Evolutionary conservation across 2,113 vertebrate genomes (phyloP), one percentile per base, ranked within the genome.

Genomic region (Oxyura jamaicensis): DNA sequence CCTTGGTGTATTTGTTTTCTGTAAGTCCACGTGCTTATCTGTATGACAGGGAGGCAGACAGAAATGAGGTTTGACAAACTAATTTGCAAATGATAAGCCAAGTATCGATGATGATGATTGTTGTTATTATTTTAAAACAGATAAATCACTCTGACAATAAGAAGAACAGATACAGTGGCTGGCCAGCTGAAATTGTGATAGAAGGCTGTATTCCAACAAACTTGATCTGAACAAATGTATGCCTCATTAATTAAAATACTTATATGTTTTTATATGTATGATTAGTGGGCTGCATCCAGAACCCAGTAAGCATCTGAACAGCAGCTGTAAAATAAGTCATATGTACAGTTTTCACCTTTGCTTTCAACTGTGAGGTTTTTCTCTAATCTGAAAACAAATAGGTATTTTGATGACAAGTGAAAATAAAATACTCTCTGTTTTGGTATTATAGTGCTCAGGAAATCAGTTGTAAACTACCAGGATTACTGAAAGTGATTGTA

Each of bases 131-230:
- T 84, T 89, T 83, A 48, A 5, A 60, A 53, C 94, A 98, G 98
- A 97, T 98, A 85, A 98, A 98, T 79, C 98, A 98, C 71, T 97
- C 95, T 17, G 85, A 97, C 36, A 5, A 11, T 11, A n/a, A 8
- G 0, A 98, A 59, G 8, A 98, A 98, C 94, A 96, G 96, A 76
- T 98, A 98, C 4, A 1, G 4, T 1, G 97, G 96, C 79, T 98
- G 98, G 98, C 98, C 98, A 20, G 96, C 97, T 20, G 98, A 98
- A 97, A 95, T 98, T 35, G 98, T 98, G 92, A 97, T 98, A 86
- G 97, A 98, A 77, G 98, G 98, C 72, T 98, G 98, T 66, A 81
- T 98, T 50, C 97, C 98, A 10, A 90, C 48, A 84, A 93, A 87
- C 31, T 62, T 91, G 19, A 94, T 87, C 75, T 98, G 68, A 94